Evolutionary conservation across 2,113 vertebrate genomes (phyloP), one percentile per base, ranked within the genome.

Genomic region (Cariama cristata): DNA sequence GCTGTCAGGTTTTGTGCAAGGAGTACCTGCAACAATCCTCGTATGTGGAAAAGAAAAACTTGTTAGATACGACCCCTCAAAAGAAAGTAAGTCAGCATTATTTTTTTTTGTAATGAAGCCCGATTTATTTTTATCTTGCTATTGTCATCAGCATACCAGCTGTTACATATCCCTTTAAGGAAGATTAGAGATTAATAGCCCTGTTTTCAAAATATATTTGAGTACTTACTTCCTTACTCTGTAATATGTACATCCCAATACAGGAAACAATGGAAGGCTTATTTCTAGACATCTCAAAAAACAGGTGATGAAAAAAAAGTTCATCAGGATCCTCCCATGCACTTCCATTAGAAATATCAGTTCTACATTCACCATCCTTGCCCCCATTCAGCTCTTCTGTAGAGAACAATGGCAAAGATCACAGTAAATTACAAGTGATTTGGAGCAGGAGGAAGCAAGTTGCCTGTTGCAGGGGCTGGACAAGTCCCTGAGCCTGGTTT

Each of bases 161-260:
- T 97, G 96, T 89, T 95, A 79, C 44, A 79, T 53, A 73, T 52
- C 74, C 67, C 87, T 94, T 87, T 80, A 94, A 91, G 79, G 40
- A 95, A 94, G 92, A 97, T 96, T 96, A 97, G 55, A 92, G 72
- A 97, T 95, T 96, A 96, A 96, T 76, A 90, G 50, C n/a, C 35
- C 74, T 50, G 42, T 81, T 96, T 92, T 77, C 84, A 86, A 97
- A 96, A 93, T 95, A 72, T 38, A 94, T 68, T 88, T 64, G 63
- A 97, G 52, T 69, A 58, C 38, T 69, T 89, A 42, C 38, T 94
- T 79, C 69, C 75, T 92, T 40, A 32, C 52, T 60, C 49, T 80
- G 0, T 17, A 64, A 86, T 22, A 82, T 0, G 2, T 26, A 56
- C 45, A 68, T 52, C 28, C 40, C 60, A 63, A 59, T 40, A 55